phyloP scores from a whole-genome alignment of 2,888 invertebrate genomes.

The Synergus laeviventris region DNA sequence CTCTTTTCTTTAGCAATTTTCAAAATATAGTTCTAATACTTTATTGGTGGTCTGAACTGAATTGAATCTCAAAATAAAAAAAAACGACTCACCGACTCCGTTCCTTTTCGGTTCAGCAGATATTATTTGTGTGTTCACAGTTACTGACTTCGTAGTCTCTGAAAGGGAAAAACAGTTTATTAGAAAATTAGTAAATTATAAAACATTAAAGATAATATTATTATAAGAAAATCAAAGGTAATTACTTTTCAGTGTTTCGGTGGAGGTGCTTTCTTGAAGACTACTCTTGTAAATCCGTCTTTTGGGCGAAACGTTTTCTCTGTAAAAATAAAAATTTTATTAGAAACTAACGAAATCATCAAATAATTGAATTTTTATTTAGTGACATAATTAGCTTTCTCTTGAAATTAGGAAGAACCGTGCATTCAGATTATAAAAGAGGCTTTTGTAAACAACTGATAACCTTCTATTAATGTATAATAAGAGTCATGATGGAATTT shows the following conservation, averaged over 20 bases:
- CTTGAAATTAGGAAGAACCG: neutral
- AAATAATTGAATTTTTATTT: too few relatives aligned
- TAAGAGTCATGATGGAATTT: conserved; percentile 43
- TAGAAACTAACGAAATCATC: too few relatives aligned
- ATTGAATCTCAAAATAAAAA: conserved; percentile 10
- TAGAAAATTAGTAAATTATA: neutral
- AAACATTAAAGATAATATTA: too few relatives aligned
- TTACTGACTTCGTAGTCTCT: conserved; percentile 70
- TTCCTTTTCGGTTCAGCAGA: conserved; percentile 64
- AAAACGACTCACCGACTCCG: conserved; percentile 67
- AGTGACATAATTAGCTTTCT: too few relatives aligned
- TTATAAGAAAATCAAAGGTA: conserved; percentile 43
- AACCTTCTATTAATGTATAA: neutral
- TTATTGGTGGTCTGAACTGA: too few relatives aligned
- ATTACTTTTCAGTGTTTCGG: conserved; percentile 77
- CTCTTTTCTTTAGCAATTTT: too few relatives aligned
- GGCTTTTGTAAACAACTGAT: neutral
- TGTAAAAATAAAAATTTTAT: conserved; percentile 72
- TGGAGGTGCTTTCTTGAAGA: conserved; percentile 76
- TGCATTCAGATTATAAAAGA: neutral
- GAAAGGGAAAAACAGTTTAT: conserved; percentile 48
- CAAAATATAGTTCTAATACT: too few relatives aligned
- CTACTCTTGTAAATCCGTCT: conserved; percentile 76
- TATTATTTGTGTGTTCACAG: conserved; percentile 64
- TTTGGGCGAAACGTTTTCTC: conserved; percentile 83